Base-by-base conservation (phyloP, 2,113 vertebrate species). In the Hassar affinis region DNA sequence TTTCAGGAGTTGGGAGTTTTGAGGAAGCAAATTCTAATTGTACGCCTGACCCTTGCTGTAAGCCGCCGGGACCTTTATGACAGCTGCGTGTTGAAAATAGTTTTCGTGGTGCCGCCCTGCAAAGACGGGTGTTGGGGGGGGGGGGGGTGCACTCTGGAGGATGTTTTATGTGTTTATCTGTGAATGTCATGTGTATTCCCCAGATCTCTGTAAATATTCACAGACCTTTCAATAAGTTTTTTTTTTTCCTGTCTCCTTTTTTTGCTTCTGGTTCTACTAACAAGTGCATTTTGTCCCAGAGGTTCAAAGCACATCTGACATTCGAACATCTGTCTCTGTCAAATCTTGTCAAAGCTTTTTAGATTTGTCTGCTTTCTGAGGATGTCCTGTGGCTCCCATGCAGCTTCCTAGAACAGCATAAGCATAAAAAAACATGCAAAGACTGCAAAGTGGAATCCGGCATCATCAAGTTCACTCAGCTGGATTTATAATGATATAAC, bases 11-110 rank as follows among this genome's bases (percentile, higher is more conserved):
- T 17, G 9, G 64, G 18, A 74, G 62, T 42, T 82, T 79, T 17
- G 1, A 56, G 76, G 42, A 30, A 79, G 35, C 25, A 6, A 42
- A 42, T 42, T 82, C 54, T 83, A 79, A 85, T 85, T 87, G 80
- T 14, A 66, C 47, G 49, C 15, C 52, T 68, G 38, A 71, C 80
- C 68, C 45, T 45, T 72, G 6, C 11, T 22, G 18, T 66, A 51
- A 54, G 57, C 57, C 14, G 75, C 78, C 45, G 68, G 75, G 66
- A 35, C n/a, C 72, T 51, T 47, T 78, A n/a, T 81, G 61, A 81
- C 84, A 56, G 69, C 61, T 35, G 74, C 11, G 22, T 49, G 38
- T 22, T 69, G 30, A 56, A 54, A 56, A 81, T 51, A 69, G 64
- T 81, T 81, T 68, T 71, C 64, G 25, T 6, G 8, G 35, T 27